phyloP scores from a whole-genome alignment of 1,140 invertebrate species.

The Leptoteleia sp. region DNA sequence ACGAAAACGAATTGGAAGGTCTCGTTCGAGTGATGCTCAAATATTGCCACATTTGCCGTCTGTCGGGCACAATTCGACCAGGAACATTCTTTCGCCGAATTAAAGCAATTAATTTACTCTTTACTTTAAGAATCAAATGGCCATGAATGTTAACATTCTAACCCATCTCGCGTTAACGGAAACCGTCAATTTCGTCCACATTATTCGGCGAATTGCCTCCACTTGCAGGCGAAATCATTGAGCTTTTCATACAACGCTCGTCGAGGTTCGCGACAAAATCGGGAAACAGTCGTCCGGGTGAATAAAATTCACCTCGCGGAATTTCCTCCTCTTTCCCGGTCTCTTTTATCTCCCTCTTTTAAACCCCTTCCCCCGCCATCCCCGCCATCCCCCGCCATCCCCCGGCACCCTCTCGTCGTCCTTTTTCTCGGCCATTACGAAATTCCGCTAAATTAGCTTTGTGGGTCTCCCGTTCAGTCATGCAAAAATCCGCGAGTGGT shows the following conservation, averaged over 20 bases:
- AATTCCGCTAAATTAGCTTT: slow-evolving; percentile 47
- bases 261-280: too few species aligned
- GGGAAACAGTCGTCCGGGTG: too few species aligned
- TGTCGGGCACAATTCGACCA: background rate
- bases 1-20: slow-evolving; percentile 30
- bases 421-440: slow-evolving; percentile 15
- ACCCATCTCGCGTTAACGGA: too few species aligned
- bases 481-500: slow-evolving; percentile 39
- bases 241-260: too few species aligned
- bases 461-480: slow-evolving; percentile 42
- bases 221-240: too few species aligned
- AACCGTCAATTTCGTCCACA: slow-evolving; percentile 1
- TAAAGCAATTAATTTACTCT: slow-evolving; percentile 17
- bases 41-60: slow-evolving; percentile 22
- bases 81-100: slow-evolving; percentile 18
- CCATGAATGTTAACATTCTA: too few species aligned
- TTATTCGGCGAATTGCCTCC: too few species aligned
- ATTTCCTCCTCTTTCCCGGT: slow-evolving; percentile 1
- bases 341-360: too few species aligned
- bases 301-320: slow-evolving; percentile 20
- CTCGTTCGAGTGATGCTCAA: slow-evolving; percentile 14
- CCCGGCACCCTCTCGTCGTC: background rate
- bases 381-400: too few species aligned
- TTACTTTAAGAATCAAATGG: too few species aligned
- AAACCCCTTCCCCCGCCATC: too few species aligned